These are phyloP conservation scores for Erpobdella octoculata DNA, from an alignment of 2,888 invertebrate genomes.

Conservation along the genomic window DNA sequence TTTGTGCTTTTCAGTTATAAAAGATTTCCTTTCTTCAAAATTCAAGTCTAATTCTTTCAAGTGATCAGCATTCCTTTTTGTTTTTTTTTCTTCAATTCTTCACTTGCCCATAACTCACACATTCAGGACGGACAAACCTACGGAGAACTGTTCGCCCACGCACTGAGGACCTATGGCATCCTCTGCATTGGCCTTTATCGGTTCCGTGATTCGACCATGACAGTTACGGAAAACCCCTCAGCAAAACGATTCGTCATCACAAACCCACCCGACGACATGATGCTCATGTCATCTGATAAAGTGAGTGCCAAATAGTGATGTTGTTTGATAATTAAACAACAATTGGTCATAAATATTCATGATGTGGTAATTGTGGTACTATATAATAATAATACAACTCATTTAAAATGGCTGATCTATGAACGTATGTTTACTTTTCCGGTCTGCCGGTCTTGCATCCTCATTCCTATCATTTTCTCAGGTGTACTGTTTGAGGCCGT, in stretches of 20 bases:
- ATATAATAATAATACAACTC: too few species aligned
- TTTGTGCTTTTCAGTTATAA: not conserved
- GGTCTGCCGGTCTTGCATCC: too few species aligned
- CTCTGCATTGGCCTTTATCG: slow-evolving; percentile 75
- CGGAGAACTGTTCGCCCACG: slow-evolving; percentile 92
- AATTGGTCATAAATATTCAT: too few species aligned
- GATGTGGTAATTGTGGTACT: too few species aligned
- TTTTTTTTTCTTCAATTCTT: not conserved
- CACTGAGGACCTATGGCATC: slow-evolving; percentile 93
- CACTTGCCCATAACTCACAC: not conserved
- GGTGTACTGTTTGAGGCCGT: slow-evolving; percentile 50
- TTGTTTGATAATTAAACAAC: too few species aligned
- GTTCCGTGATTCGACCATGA: slow-evolving; percentile 38
- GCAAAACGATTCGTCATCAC: slow-evolving; percentile 97
- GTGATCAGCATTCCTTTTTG: not conserved
- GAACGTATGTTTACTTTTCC: too few species aligned
- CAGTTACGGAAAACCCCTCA: slow-evolving; percentile 46
- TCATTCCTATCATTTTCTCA: slow-evolving; percentile 37
- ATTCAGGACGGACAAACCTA: slow-evolving; percentile 87
- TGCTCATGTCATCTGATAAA: slow-evolving; percentile 91
- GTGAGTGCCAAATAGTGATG: too few species aligned
- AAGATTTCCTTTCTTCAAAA: not conserved
- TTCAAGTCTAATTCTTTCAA: not conserved
- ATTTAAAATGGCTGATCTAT: too few species aligned
- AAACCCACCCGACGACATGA: slow-evolving; percentile 97